Conservation (phyloP, 2,888 invertebrate species). For the Megaustenia siamemsis region DNA sequence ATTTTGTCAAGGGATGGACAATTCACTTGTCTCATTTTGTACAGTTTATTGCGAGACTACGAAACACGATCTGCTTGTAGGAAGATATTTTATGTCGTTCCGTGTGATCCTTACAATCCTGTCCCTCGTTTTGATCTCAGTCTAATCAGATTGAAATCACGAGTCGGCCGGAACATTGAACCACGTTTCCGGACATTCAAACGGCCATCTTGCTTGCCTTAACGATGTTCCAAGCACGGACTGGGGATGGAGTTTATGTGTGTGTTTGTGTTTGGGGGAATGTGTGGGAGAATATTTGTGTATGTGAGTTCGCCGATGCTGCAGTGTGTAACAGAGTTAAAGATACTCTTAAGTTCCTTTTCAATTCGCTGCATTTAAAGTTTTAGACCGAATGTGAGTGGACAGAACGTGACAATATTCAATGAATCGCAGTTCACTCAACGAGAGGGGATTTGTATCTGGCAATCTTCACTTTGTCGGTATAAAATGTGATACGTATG, state of each 20-base stretch:
- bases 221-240: background rate
- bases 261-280: background rate
- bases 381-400: background rate
- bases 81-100: background rate
- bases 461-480: too few species aligned
- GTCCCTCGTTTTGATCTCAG: background rate
- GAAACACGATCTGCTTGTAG: background rate
- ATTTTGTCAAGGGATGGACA: too few species aligned
- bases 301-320: background rate
- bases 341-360: background rate
- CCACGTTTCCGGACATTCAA: background rate
- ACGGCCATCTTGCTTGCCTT: background rate
- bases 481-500: too few species aligned
- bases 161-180: background rate
- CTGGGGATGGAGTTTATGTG: background rate
- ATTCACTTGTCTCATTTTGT: background rate
- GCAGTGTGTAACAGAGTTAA: background rate
- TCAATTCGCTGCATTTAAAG: background rate
- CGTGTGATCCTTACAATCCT: background rate
- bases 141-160: background rate
- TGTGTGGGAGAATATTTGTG: background rate
- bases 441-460: too few species aligned
- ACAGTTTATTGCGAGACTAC: background rate
- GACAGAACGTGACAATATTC: background rate
- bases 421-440: too few species aligned